Evolutionary conservation across 1,140 invertebrate genomes (phyloP), one percentile per base, ranked within the genome.

Genomic region (Micrasema longulum): DNA sequence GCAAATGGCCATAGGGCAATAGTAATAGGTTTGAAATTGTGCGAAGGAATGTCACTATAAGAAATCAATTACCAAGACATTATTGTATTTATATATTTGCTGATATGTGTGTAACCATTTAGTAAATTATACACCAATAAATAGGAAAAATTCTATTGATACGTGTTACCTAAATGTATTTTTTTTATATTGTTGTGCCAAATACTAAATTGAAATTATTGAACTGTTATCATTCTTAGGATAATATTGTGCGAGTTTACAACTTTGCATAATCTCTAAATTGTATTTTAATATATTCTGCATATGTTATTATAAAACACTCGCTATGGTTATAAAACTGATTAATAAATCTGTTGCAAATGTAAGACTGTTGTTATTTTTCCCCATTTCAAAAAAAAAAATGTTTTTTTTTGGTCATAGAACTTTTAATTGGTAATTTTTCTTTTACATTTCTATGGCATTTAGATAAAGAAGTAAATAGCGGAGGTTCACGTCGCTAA

Each of bases 121-220:
- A 60, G 36, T 60, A 38, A 63, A 47, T 23, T 47, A 63, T 63
- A 63, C 60, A 63, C 60, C 60, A 63, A 63, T 63, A 26, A 63
- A 10, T 63, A 63, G 60, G 60, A 23, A 63, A 47, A 23, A 38
- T 26, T 63, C 14, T 60, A 60, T 60, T 2, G 35, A 60, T 60
- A 60, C 35, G 18, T 63, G 60, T 63, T 63, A 36, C 36, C 3
- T 31, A 31, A 36, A 41, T 45, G 60, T 63, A 63, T 23, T 63
- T 47, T 63, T 63, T 63, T 47, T 63, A 63, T 63, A 63, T 63
- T 63, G 60, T 63, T 63, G 60, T 63, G 60, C 60, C 60, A 63
- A 63, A 63, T 45, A 31, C 26, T 31, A 14, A 60, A 60, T 60
- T 55, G n/a, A 60, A 60, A 41, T 45, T 63, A 63, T 47, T 26